These are phyloP conservation scores for Picathartes gymnocephalus DNA, from an alignment of 2,113 vertebrate species.

Conservation along the genomic window DNA sequence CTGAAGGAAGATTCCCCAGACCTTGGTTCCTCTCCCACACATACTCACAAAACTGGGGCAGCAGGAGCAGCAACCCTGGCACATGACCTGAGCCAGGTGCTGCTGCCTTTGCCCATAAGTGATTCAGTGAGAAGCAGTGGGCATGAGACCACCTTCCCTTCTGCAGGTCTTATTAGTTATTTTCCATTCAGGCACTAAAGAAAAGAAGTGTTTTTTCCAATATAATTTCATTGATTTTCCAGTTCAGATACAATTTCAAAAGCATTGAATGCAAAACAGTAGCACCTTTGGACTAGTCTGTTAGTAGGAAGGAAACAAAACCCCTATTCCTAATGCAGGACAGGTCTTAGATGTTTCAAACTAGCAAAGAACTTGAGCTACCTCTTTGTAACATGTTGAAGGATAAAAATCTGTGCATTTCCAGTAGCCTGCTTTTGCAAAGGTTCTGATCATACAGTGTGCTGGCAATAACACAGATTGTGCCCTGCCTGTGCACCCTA, in stretches of 20 bases:
- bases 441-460: neutral
- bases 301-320: neutral
- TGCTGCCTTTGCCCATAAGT: neutral
- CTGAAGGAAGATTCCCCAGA: neutral
- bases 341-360: neutral
- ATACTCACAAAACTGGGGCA: neutral
- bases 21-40: neutral
- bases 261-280: neutral
- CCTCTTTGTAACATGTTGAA: neutral
- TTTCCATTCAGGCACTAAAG: neutral
- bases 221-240: neutral
- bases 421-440: neutral
- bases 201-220: neutral
- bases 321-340: neutral
- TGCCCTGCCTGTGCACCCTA: neutral
- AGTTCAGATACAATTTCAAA: neutral
- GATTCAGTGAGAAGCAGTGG: neutral
- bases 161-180: neutral
- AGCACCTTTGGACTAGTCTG: neutral
- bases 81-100: neutral
- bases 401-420: neutral
- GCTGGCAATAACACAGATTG: neutral
- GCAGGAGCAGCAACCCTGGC: neutral
- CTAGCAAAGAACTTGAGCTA: neutral
- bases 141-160: neutral